These are phyloP conservation scores for Pocillopora meandrina DNA, from an alignment of 92 coral and sea anemone genomes.

Conservation along the genomic window DNA sequence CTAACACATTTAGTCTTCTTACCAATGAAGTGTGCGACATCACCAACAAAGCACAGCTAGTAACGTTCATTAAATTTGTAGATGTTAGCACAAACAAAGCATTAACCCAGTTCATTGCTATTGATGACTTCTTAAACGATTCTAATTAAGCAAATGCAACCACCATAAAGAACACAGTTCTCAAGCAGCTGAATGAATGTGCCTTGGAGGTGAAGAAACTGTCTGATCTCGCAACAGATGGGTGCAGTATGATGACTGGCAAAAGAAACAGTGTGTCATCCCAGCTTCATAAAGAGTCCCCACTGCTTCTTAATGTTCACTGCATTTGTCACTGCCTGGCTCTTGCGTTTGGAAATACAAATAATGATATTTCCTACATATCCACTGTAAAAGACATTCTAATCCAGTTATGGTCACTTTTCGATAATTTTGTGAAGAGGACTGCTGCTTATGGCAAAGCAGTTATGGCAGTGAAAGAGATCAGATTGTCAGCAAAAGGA, in stretches of 20 bases:
- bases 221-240: conserved; percentile 61
- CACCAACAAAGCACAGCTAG: no score
- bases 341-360: conserved; percentile 70
- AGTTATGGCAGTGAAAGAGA: conserved; percentile 46
- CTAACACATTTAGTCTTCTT: conserved; percentile 58
- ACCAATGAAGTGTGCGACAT: no score
- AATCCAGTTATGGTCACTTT: conserved; percentile 61
- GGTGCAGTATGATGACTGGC: conserved; percentile 62
- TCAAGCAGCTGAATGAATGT: conserved; percentile 35
- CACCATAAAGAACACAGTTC: conserved; percentile 43
- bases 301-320: conserved; percentile 62
- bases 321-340: conserved; percentile 63
- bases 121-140: conserved; percentile 52
- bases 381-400: conserved; percentile 59
- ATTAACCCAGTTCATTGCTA: no score
- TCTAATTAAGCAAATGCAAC: conserved; percentile 56
- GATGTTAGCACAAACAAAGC: no score
- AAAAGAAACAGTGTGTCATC: conserved; percentile 55
- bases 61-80: no score
- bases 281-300: conserved; percentile 45
- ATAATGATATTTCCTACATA: conserved; percentile 54
- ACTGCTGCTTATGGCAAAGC: conserved; percentile 65
- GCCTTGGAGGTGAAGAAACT: conserved; percentile 42
- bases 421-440: conserved; percentile 64
- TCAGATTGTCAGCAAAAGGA: conserved; percentile 35